Conservation (phyloP, 1,140 invertebrate species). For the Elysia chlorotica region DNA sequence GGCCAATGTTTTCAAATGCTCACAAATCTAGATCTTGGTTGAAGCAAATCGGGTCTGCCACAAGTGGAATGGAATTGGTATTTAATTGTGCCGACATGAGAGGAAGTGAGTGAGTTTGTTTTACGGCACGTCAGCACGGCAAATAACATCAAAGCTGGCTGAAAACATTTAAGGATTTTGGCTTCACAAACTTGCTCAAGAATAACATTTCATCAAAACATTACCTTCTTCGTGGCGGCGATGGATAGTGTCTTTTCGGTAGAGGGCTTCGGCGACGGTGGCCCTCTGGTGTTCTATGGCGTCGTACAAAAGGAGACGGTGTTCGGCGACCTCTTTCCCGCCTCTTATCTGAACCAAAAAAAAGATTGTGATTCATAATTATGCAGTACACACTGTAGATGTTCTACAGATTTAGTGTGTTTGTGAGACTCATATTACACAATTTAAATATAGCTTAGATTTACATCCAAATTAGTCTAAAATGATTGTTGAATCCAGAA, state of each 20-base stretch:
- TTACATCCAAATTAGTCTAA: background rate
- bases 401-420: too few species aligned
- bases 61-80: too few species aligned
- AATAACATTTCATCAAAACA: background rate
- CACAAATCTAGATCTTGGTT: too few species aligned
- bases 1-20: too few species aligned
- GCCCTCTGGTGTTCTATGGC: conserved; percentile 11
- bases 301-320: conserved; percentile 15
- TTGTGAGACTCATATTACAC: too few species aligned
- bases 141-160: too few species aligned
- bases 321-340: background rate
- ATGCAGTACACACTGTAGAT: too few species aligned
- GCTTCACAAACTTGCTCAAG: background rate
- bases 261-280: conserved; percentile 8
- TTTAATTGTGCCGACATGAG: too few species aligned
- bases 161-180: background rate
- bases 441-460: too few species aligned
- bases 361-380: too few species aligned
- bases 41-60: too few species aligned
- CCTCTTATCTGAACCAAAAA: background rate
- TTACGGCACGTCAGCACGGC: background rate
- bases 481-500: background rate
- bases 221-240: conserved; percentile 16
- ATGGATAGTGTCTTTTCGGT: background rate
- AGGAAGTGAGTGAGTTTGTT: too few species aligned